These are phyloP conservation scores for Carlito syrichta DNA, from an alignment of 2,113 vertebrate species.

Conservation along the genomic window DNA sequence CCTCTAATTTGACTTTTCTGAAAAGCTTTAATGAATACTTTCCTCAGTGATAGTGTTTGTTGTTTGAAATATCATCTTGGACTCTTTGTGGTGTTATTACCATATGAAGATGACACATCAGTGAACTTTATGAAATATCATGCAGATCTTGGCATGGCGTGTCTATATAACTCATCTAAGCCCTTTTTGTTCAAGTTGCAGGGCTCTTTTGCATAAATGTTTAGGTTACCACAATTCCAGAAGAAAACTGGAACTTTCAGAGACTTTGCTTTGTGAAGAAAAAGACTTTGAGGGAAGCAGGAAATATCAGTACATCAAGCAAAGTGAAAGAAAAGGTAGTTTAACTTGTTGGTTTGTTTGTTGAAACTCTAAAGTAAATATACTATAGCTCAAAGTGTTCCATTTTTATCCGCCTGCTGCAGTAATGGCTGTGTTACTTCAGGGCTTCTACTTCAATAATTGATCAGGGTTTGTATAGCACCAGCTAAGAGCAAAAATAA, in stretches of 20 bases:
- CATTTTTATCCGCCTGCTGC: constrained; percentile 89
- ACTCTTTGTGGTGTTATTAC: constrained; percentile 77
- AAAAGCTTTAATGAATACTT: constrained; percentile 81
- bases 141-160: constrained; percentile 66
- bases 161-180: constrained; percentile 70
- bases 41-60: constrained; percentile 73
- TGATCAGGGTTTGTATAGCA: constrained; percentile 95
- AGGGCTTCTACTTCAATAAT: constrained; percentile 94
- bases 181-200: constrained; percentile 65
- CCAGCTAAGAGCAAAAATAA: constrained; percentile 95
- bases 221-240: constrained; percentile 74
- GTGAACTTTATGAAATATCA: constrained; percentile 74
- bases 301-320: constrained; percentile 81
- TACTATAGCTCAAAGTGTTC: constrained; percentile 87
- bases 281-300: constrained; percentile 70
- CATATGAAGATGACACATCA: constrained; percentile 73
- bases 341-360: constrained; percentile 88
- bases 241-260: constrained; percentile 67
- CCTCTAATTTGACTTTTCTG: constrained; percentile 81
- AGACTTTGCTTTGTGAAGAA: constrained; percentile 80
- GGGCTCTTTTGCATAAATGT: constrained; percentile 77
- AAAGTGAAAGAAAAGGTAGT: constrained; percentile 84
- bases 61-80: constrained; percentile 80
- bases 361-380: constrained; percentile 88
- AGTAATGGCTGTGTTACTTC: constrained; percentile 90